These are phyloP conservation scores for Phallusia fumigata DNA, from an alignment of 23 tunicate genomes.

Conservation along the genomic window DNA sequence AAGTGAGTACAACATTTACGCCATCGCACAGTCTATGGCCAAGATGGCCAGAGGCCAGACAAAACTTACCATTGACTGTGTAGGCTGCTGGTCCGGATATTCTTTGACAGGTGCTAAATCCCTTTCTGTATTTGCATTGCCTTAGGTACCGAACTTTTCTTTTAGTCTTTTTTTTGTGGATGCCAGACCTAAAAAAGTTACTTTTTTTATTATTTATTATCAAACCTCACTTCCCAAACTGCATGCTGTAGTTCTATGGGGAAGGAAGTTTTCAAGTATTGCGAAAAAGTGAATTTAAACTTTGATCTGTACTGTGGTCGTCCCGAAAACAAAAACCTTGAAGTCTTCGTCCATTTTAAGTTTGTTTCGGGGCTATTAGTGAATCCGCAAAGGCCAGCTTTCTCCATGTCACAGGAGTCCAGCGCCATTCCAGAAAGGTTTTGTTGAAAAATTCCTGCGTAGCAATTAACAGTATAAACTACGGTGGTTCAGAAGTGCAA, in stretches of 20 bases:
- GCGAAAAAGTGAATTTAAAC: no score
- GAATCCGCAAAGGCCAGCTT: not conserved
- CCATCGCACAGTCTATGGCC: no score
- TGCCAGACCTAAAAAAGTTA: not conserved
- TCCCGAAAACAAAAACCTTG: not conserved
- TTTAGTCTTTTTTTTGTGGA: not conserved
- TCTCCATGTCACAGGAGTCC: slow-evolving; percentile 3
- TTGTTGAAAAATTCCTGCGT: not conserved
- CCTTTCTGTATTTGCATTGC: not conserved
- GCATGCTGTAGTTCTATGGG: no score
- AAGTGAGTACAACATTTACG: no score
- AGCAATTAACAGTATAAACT: not conserved
- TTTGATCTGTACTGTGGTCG: no score
- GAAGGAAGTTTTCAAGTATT: no score
- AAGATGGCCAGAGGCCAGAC: no score
- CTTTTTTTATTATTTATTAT: no score
- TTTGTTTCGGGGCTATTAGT: not conserved
- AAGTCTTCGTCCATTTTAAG: not conserved
- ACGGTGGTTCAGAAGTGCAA: no score
- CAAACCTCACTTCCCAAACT: no score
- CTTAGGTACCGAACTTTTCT: not conserved
- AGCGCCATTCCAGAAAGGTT: not conserved
- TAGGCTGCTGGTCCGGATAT: not conserved
- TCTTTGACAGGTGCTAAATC: not conserved
- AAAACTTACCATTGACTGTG: not conserved